Evolutionary conservation across 2,113 vertebrate genomes (phyloP).

Genomic region (Tautogolabrus adspersus): DNA sequence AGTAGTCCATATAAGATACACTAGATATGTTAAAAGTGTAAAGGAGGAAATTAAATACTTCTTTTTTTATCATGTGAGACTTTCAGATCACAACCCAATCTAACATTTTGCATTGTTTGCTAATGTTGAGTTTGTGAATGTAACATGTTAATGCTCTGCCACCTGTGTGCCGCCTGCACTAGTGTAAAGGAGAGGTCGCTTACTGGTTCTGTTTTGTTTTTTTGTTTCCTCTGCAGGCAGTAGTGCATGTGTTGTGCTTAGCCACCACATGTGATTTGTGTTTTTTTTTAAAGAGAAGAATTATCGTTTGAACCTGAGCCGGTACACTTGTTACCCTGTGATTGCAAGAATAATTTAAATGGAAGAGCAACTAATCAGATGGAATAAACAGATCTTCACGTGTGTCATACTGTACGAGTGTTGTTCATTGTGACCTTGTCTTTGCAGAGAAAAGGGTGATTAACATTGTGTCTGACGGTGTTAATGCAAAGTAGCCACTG

Average conservation of each 20-base stretch:
- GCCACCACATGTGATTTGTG: background rate
- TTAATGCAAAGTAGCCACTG: slow-evolving; percentile 13
- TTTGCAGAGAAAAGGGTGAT: slow-evolving; percentile 2
- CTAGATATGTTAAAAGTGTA: slow-evolving; percentile 1
- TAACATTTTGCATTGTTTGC: slow-evolving; percentile 38
- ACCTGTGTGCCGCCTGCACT: slow-evolving; percentile 36
- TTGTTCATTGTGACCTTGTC: slow-evolving; percentile 17
- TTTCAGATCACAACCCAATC: background rate
- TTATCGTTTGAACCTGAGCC: slow-evolving; percentile 12
- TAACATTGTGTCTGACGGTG: slow-evolving; percentile 20
- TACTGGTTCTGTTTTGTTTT: background rate
- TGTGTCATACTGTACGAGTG: background rate
- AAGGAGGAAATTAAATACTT: slow-evolving; percentile 4
- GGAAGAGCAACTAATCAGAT: slow-evolving; percentile 14
- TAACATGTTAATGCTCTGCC: slow-evolving; percentile 26
- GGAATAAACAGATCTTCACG: slow-evolving; percentile 47
- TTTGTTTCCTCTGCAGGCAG: slow-evolving; percentile 15
- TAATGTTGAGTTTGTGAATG: slow-evolving; percentile 37
- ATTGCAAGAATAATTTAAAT: slow-evolving; percentile 36
- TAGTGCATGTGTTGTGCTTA: slow-evolving; percentile 29
- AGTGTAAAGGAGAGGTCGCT: slow-evolving; percentile 10
- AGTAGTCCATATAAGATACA: background rate
- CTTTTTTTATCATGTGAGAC: slow-evolving; percentile 1
- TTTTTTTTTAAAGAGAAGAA: too few species aligned
- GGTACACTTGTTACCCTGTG: slow-evolving; percentile 32